Base-by-base conservation (phyloP, 2,888 invertebrate genomes). In the Eutolmus rufibarbis region DNA sequence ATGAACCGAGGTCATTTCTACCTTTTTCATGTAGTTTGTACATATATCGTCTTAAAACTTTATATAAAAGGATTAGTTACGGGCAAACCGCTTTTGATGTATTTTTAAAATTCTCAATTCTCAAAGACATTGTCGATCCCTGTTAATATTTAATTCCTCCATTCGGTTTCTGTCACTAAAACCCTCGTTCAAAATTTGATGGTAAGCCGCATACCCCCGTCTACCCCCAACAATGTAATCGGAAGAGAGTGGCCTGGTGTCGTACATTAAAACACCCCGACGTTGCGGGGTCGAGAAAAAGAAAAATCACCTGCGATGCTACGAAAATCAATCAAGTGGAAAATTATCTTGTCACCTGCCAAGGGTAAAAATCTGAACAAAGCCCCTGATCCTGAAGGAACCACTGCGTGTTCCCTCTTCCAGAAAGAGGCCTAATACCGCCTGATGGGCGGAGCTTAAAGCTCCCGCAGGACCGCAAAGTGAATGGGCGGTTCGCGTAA, bases 301-400 rank as follows among this genome's bases (percentile, higher is more conserved):
- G 37, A 57, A 78, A 78, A 77, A 51, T 86, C 76, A 86, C 74
- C 76, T 79, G 34, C 40, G 37, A 86, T 57, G 43, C 66, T 31
- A 23, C 28, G 57, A 23, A 86, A 86, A 86, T 86, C 86, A 86
- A 86, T 86, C 86, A 86, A 86, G 86, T 79, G 77, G 86, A 86
- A 86, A 86, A 86, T 86, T 86, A 57, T 86, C 86, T 79, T 86
- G 86, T 86, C 86, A 86, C 86, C 86, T 86, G 86, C 66, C 86
- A 86, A 66, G 78, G 43, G 57, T 51, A 57, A 86, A 86, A 56
- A 76, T 86, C 86, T 51, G 56, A 77, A 51, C 51, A 40, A 74
- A 86, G 74, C 56, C 76, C 74, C 66, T 78, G 78, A 57, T 66
- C 79, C 31, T 66, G n/a, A 78, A 76, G 76, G 40, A 76, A 37